Evolutionary conservation across 2,113 vertebrate genomes (phyloP), one percentile per base, ranked within the genome.

Genomic region (Neodontobutis hainanensis): DNA sequence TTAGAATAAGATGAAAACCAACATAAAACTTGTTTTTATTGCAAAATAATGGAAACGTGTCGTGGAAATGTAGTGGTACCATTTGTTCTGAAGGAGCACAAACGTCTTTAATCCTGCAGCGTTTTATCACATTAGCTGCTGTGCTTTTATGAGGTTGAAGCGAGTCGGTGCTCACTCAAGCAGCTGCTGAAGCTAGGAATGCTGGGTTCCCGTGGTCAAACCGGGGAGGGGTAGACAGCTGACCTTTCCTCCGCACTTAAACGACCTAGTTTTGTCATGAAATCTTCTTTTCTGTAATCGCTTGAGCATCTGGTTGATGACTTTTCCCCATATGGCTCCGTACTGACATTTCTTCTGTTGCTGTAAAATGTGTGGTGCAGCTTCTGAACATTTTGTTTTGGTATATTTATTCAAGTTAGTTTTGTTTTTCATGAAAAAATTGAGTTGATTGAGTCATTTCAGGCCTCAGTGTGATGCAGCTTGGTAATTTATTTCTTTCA

Each of bases 101-200:
- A 12, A 3, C 8, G 8, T 50, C 16, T 50, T 51, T 27, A 27
- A 27, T 27, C 19, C 19, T 27, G 19, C 19, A 27, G 42, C 6
- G 10, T 43, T 43, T 35, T 8, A 14, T 27, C 11, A 4, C 8
- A 27, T 27, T 10, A 11, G 32, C 27, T 11, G 32, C 34, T 11
- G 6, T 16, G 55, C 10, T 57, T 57, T 57, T 16, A 40, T 36
- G 50, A 32, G 10, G 19, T 40, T 40, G 60, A 74, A 55, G 69
- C 49, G 72, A 77, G 35, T 44, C 62, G 43, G 67, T 45, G 36
- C 45, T 83, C 67, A 27, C 58, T 50, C 60, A 61, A 83, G 14
- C 82, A 88, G 81, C 81, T 84, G 87, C 40, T 75, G 46, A 65
- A 78, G 61, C 65, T 66, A 81, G 82, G 79, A 83, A 89, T 80